These are phyloP conservation scores for Pelosia muscerda DNA, from an alignment of 2,888 invertebrate genomes.

Conservation along the genomic window DNA sequence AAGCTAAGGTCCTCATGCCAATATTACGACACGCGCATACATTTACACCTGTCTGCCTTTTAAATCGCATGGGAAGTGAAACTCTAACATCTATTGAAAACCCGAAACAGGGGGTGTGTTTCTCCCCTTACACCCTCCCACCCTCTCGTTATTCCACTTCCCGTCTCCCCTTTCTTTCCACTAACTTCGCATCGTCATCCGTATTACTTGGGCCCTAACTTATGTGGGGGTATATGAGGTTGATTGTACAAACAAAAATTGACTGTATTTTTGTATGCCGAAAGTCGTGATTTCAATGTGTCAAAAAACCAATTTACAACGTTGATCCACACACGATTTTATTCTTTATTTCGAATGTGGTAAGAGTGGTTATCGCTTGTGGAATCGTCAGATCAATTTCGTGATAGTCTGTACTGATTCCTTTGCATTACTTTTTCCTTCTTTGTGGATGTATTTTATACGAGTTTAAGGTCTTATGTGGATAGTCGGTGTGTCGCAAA, in stretches of 20 bases:
- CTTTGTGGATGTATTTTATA: constrained; percentile 85
- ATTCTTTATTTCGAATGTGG: constrained; percentile 30
- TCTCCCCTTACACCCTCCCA: constrained; percentile 50
- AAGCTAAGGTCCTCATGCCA: constrained; percentile 25
- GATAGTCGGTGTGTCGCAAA: constrained; percentile 64
- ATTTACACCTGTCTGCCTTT: constrained; percentile 79
- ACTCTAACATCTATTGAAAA: constrained; percentile 86
- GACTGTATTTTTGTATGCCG: constrained; percentile 20
- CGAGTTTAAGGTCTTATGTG: constrained; percentile 83
- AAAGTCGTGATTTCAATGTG: constrained; percentile 50
- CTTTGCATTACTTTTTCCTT: constrained; percentile 86
- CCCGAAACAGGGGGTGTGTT: constrained; percentile 82
- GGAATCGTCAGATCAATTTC: constrained; percentile 78
- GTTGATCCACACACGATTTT: constrained; percentile 54
- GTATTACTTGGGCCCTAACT: constrained; percentile 86
- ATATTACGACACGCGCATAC: constrained; percentile 44
- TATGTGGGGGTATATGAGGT: constrained; percentile 78
- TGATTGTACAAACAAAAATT: constrained; percentile 42
- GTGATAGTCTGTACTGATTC: constrained; percentile 85
- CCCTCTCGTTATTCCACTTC: constrained; percentile 76
- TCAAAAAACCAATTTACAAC: constrained; percentile 75
- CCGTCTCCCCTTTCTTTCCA: constrained; percentile 85
- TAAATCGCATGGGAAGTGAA: constrained; percentile 76
- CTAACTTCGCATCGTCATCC: constrained; percentile 86
- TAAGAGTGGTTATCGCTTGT: constrained; percentile 59